Evolutionary conservation across 2,113 vertebrate genomes (phyloP), one percentile per base, ranked within the genome.

Genomic region (Centrocercus urophasianus): DNA sequence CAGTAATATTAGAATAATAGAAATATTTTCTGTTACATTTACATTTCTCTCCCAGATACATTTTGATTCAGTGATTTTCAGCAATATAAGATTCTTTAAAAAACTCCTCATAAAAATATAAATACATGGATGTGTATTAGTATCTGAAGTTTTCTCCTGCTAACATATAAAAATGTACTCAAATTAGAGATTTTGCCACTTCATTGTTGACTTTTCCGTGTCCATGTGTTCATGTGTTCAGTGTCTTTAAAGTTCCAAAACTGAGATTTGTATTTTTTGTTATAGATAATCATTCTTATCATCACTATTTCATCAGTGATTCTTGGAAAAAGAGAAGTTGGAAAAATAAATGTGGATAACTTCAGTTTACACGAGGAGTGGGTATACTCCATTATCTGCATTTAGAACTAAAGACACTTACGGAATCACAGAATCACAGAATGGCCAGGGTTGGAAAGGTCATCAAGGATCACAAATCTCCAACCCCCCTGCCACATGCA

Each of bases 111-210:
- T 18, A 60, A 6, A 28, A 63, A 3, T 47, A 64, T 21, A 60
- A 73, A 43, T 42, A 38, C 6, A 64, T 4, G 4, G 4, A 14
- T 1, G 0, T 47, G 3, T 45, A 50, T 38, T 45, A 52, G 17
- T 42, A 82, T 6, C 6, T 81, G 50, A 6, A 13, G 11, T 75
- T 64, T 90, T 75, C 16, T 89, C 71, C 21, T 42, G 3, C 43
- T 61, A 3, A 1, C 10, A 25, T 42, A 8, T 0, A 3, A 43
- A 70, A 45, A 81, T 54, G 14, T 32, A 8, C 13, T 64, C 13
- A 78, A 25, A 13, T 45, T 45, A 56, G 16, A 59, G 12, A 17
- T 83, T 17, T 67, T 81, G 21, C 6, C 18, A 42, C 36, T 59
- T 52, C 34, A 45, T 10, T 40, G 15, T 28, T 43, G 38, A 2